phyloP scores from a whole-genome alignment of 2,888 invertebrate species.

The Dendrolimus houi region DNA sequence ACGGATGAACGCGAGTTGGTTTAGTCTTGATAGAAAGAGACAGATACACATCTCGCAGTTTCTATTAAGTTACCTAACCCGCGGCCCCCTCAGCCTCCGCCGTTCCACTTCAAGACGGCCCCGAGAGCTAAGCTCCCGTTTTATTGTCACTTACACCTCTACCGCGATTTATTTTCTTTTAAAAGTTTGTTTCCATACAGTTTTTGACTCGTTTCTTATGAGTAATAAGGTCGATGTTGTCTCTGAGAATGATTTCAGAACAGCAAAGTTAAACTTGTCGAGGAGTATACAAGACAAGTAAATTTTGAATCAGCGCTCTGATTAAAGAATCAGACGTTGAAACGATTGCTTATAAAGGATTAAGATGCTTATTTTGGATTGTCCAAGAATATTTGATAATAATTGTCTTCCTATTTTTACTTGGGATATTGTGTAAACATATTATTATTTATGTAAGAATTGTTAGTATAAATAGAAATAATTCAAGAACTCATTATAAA shows the following conservation, averaged over 20 bases:
- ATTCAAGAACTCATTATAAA: too few species aligned
- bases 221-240: conserved; percentile 25
- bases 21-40: conserved; percentile 44
- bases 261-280: conserved; percentile 23
- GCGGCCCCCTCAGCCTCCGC: conserved; percentile 17
- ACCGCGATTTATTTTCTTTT: conserved; percentile 54
- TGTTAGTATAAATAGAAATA: conserved; percentile 4
- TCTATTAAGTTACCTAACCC: conserved; percentile 27
- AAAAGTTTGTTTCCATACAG: conserved; percentile 26
- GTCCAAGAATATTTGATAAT: conserved; percentile 49
- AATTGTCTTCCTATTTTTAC: conserved; percentile 34
- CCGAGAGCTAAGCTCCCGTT: conserved; percentile 69
- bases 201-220: conserved; percentile 18
- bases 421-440: conserved; percentile 22
- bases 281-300: conserved; percentile 48
- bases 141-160: conserved; percentile 74
- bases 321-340: conserved; percentile 64
- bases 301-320: conserved; percentile 59
- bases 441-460: conserved; percentile 8
- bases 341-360: conserved; percentile 65
- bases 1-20: conserved; percentile 44
- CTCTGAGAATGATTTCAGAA: conserved; percentile 1
- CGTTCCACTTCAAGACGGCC: conserved; percentile 70
- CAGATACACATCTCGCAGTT: conserved; percentile 25
- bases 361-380: conserved; percentile 55